phyloP scores from a whole-genome alignment of 2,888 invertebrate genomes.

The Archips crataeganus region DNA sequence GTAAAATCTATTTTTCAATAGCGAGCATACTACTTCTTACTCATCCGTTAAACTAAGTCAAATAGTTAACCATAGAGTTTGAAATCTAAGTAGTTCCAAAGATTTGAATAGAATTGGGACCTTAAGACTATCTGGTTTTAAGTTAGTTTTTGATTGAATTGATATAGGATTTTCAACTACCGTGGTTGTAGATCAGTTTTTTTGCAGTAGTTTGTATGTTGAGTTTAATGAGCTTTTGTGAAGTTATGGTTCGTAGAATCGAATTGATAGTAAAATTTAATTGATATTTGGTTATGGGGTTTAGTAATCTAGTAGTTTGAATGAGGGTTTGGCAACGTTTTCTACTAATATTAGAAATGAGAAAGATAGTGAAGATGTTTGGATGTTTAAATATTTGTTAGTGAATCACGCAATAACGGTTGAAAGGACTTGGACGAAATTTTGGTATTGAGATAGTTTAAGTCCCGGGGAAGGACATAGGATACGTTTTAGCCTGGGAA shows the following conservation, averaged over 20 bases:
- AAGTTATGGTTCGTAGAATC: conserved; percentile 35
- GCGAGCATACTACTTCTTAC: neutral
- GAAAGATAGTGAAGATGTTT: no score
- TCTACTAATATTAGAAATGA: no score
- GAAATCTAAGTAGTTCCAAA: neutral
- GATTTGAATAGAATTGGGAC: neutral
- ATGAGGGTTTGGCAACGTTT: no score
- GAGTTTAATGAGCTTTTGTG: conserved; percentile 46
- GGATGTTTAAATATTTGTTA: no score
- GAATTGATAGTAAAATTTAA: neutral
- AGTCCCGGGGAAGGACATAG: no score
- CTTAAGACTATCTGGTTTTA: neutral
- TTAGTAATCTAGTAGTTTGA: no score
- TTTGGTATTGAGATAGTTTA: no score
- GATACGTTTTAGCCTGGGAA: no score
- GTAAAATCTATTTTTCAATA: neutral
- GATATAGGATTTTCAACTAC: conserved; percentile 27
- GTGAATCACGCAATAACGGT: no score
- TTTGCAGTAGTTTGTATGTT: conserved; percentile 46
- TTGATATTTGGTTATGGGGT: neutral
- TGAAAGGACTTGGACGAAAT: no score
- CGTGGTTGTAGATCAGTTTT: conserved; percentile 48
- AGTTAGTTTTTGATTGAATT: neutral
- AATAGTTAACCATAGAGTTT: neutral
- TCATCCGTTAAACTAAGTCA: neutral